These are phyloP conservation scores for Cryptus viduatorius DNA, from an alignment of 2,888 invertebrate species.

Conservation along the genomic window DNA sequence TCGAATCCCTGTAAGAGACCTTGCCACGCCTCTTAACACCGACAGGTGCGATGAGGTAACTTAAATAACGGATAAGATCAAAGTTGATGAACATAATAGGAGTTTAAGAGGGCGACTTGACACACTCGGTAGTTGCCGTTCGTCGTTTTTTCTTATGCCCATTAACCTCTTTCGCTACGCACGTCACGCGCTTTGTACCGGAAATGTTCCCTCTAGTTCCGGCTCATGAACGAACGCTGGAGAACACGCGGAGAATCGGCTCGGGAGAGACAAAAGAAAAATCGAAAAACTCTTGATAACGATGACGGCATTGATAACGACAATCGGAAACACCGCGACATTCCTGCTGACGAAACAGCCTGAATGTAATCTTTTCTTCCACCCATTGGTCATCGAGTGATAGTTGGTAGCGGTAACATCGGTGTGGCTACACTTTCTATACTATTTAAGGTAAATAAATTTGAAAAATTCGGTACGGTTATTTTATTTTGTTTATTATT, in stretches of 20 bases:
- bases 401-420: slow-evolving; percentile 78
- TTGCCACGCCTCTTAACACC: slow-evolving; percentile 46
- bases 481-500: background rate
- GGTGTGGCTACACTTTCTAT: slow-evolving; percentile 79
- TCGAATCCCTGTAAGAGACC: slow-evolving; percentile 21
- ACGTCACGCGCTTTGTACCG: slow-evolving; percentile 8
- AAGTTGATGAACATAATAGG: slow-evolving; percentile 33
- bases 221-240: slow-evolving; percentile 45
- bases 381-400: slow-evolving; percentile 75
- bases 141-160: slow-evolving; percentile 39
- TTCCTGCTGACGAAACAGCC: slow-evolving; percentile 78
- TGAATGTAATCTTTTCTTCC: slow-evolving; percentile 72
- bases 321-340: slow-evolving; percentile 74
- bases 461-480: background rate
- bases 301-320: too few relatives aligned
- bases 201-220: slow-evolving; percentile 37
- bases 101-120: slow-evolving; percentile 27
- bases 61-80: slow-evolving; percentile 44
- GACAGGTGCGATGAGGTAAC: slow-evolving; percentile 28
- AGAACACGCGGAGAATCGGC: slow-evolving; percentile 14
- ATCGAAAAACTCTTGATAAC: background rate
- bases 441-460: slow-evolving; percentile 78
- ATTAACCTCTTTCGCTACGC: slow-evolving; percentile 44
- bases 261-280: background rate
- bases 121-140: slow-evolving; percentile 27